These are phyloP conservation scores for Leptura quadrifasciata DNA, from an alignment of 2,888 invertebrate species.

Conservation along the genomic window DNA sequence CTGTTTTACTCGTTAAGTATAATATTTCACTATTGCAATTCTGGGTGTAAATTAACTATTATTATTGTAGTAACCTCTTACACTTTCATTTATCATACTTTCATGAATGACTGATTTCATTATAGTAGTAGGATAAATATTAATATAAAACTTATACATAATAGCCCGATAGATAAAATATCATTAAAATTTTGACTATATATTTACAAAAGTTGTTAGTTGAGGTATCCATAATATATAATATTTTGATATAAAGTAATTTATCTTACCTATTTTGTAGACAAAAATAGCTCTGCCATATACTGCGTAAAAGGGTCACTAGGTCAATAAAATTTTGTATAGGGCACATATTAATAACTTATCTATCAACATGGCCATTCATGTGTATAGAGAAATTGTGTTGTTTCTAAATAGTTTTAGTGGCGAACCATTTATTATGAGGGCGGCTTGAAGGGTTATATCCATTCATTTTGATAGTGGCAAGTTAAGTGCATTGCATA, in stretches of 20 bases:
- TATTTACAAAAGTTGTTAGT: neutral
- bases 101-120: no score
- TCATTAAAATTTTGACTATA: neutral
- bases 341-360: constrained; percentile 21
- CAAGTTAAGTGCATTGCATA: constrained; percentile 1
- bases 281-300: constrained; percentile 6
- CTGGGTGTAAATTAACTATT: no score
- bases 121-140: no score
- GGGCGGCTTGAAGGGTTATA: neutral
- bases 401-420: constrained; percentile 23
- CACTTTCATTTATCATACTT: no score
- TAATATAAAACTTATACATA: no score
- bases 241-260: constrained; percentile 6
- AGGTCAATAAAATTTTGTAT: constrained; percentile 18
- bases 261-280: constrained; percentile 15
- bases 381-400: constrained; percentile 16
- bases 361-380: constrained; percentile 22
- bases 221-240: neutral
- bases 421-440: constrained; percentile 16
- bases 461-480: constrained; percentile 4
- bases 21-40: no score
- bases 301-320: constrained; percentile 29
- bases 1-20: no score
- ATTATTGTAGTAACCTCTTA: no score
- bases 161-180: no score